Conservation (phyloP, 2,797 vertebrate species). For the Steatocranus sp. region DNA sequence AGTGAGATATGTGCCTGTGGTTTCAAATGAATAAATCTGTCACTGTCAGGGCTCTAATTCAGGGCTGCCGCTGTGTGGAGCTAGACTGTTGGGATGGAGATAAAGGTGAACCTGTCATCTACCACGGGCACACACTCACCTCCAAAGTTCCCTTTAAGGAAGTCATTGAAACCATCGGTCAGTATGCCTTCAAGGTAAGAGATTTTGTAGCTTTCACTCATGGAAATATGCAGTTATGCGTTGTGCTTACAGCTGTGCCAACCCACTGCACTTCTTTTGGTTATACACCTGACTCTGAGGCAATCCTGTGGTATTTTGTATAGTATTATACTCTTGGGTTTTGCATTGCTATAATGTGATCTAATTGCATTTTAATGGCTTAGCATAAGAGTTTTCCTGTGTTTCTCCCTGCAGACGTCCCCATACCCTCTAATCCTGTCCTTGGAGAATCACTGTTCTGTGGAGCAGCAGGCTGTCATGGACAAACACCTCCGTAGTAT, state of each 20-base stretch:
- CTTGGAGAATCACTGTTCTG: slow-evolving; percentile 94
- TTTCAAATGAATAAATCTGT: not conserved
- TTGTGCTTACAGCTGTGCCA: not conserved
- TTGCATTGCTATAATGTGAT: not conserved
- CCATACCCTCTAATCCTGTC: slow-evolving; percentile 83
- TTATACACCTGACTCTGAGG: not conserved
- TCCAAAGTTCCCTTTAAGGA: slow-evolving; percentile 94
- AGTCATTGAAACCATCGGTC: slow-evolving; percentile 87
- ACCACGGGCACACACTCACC: slow-evolving; percentile 92
- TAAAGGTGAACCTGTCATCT: slow-evolving; percentile 88
- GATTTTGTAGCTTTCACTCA: not conserved
- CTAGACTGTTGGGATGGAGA: slow-evolving; percentile 97
- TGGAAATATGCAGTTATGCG: not conserved
- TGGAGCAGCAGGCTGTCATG: slow-evolving; percentile 93
- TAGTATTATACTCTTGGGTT: not conserved
- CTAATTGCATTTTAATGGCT: slow-evolving; percentile 12
- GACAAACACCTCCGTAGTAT: slow-evolving; percentile 84
- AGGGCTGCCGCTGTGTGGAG: slow-evolving; percentile 96
- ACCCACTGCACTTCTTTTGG: not conserved
- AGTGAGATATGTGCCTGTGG: not conserved
- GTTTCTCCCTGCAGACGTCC: slow-evolving; percentile 47
- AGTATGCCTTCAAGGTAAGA: slow-evolving; percentile 88
- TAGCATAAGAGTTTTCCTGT: not conserved
- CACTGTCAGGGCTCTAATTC: slow-evolving; percentile 81
- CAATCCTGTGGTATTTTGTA: not conserved